These are phyloP conservation scores for Psilopogon haemacephalus DNA, from an alignment of 2,113 vertebrate species.

Conservation along the genomic window DNA sequence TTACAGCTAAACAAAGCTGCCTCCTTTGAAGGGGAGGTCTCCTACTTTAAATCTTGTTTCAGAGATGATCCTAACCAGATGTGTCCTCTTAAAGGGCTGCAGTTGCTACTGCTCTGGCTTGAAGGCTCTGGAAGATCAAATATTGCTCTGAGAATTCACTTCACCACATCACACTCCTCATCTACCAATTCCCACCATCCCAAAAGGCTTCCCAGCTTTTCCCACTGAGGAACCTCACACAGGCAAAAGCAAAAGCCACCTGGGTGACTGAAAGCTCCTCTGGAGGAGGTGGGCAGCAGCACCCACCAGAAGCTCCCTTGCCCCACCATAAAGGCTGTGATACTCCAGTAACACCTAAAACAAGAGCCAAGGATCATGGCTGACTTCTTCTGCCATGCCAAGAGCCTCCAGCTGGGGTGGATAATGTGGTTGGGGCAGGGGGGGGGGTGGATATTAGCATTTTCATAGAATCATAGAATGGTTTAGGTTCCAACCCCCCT, in stretches of 20 bases:
- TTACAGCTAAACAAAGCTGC: slow-evolving; percentile 33
- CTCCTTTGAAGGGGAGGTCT: slow-evolving; percentile 15
- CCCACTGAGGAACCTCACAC: background rate
- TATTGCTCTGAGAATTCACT: background rate
- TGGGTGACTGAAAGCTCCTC: background rate
- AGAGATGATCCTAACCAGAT: slow-evolving; percentile 47
- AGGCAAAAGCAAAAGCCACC: background rate
- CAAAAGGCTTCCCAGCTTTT: background rate
- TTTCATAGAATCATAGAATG: no score
- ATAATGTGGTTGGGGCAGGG: background rate
- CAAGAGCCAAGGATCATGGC: background rate
- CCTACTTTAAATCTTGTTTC: slow-evolving; percentile 11
- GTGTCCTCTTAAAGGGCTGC: background rate
- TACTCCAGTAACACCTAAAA: accelerated
- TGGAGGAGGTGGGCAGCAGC: background rate
- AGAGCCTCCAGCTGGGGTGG: background rate
- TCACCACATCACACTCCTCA: background rate
- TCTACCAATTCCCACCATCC: background rate
- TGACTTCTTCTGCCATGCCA: background rate
- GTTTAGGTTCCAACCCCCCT: no score
- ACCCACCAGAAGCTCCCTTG: background rate
- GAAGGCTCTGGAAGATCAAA: background rate
- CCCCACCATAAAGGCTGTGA: background rate
- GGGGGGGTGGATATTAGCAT: no score
- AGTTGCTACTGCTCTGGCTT: slow-evolving; percentile 47